Base-by-base conservation (phyloP, 2,797 vertebrate species). In the Phyllotis vaccarum region DNA sequence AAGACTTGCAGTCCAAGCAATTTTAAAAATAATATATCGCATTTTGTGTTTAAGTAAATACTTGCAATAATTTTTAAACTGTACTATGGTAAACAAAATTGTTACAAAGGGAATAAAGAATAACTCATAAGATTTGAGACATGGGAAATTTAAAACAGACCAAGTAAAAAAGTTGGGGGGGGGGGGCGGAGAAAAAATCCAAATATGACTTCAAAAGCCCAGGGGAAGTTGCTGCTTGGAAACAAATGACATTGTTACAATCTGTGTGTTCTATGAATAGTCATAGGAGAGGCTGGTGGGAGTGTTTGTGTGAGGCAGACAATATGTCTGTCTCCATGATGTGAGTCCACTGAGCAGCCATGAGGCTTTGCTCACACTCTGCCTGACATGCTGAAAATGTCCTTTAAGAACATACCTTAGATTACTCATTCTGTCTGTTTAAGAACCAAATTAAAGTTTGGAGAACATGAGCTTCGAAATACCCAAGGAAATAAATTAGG, bases 281-380 rank as follows among this genome's bases (percentile, higher is more conserved):
- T 60, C n/a, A 72, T 54, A 31, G 6, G 46, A 46, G 56, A 83
- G 49, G 80, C 0, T 86, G 83, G 89, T 86, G 72, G 88, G 75
- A 94, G 79, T 76, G 31, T 95, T 56, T 95, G 83, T 96, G 75
- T 95, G 93, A 95, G 95, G 58, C 54, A 90, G 74, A 93, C 94
- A 97, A 87, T 91, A 94, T 93, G 96, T 58, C 89, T 66, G 40
- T 83, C 64, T 78, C 68, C 88, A 79, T 87, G 92, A 92, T 46
- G 43, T 2, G 40, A 87, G n/a, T 60, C 88, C 46, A 90, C n/a
- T 62, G 17, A 83, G 58, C 46, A 92, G 66, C 88, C 87, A 64
- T 10, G 31, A 95, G 46, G 60, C 29, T 60, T 78, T 97, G 93
- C 43, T 96, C 90, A 96, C 62, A 88, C 54, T 82, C 94, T 89